Evolutionary conservation across 2,888 invertebrate species (phyloP), one percentile per base, ranked within the genome.

Genomic region (Epinotia nisella): DNA sequence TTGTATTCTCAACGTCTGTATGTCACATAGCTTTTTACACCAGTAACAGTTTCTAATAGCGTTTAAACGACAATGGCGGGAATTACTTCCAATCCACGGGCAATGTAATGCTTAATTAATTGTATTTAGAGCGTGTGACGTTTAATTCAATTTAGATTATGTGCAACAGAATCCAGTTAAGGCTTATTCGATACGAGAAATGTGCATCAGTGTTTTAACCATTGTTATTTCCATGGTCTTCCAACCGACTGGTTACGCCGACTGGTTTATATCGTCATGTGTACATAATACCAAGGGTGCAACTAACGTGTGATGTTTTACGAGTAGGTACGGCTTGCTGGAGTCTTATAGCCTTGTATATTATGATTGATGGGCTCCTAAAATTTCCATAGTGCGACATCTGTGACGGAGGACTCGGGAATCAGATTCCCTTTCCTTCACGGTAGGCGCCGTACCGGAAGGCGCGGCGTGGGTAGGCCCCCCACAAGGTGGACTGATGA

Each of bases 41-140:
- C n/a, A 2, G 51, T 67, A 67, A 71, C 71, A 41, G 71, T 61
- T 71, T 71, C 71, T 60, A 71, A 56, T 67, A 24, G 67, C 45
- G 67, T 55, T 64, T 49, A 64, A 49, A 24, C 35, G 19, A 55
- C 45, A 41, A 53, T 53, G 60, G 53, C 65, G 71, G 65, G 71
- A 71, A 61, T 53, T 19, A 59, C 53, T 69, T 59, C 59, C 49
- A 39, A 39, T 35, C n/a, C 39, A 17, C 51, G 69, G 35, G n/a
- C 39, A 65, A 17, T 65, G 19, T 29, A 13, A 15, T 15, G 9
- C 45, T 45, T 35, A 55, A 71, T 67, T 35, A 19, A 67, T 56
- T 21, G 53, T 71, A 66, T 67, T 66, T 19, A 21, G 66, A 71
- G 21, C 55, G 66, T 66, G 55, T 56, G 55, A 55, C 39, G n/a